These are phyloP conservation scores for Fukomys damarensis DNA, from an alignment of 2,113 vertebrate species.

Conservation along the genomic window DNA sequence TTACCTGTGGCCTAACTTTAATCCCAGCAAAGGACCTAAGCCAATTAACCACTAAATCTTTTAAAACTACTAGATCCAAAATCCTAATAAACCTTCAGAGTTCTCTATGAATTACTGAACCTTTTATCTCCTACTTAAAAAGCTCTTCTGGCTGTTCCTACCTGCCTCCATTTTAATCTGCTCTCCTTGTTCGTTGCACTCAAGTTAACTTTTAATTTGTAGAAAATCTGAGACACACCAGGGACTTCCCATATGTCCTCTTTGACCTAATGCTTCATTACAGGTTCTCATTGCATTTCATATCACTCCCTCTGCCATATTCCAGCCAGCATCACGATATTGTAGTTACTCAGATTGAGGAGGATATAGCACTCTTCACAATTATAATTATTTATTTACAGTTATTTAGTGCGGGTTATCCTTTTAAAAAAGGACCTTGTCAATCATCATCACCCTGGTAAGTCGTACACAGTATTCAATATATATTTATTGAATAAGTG, in stretches of 20 bases:
- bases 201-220: constrained; percentile 9
- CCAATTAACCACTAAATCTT: constrained; percentile 18
- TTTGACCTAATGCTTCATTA: constrained; percentile 12
- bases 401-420: not conserved
- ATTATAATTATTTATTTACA: not conserved
- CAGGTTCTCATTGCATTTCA: not conserved
- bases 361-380: not conserved
- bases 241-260: not conserved
- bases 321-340: not conserved
- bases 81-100: constrained; percentile 19
- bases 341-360: not conserved
- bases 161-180: not conserved
- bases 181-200: not conserved
- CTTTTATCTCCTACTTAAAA: not conserved
- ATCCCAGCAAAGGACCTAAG: constrained; percentile 9
- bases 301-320: not conserved
- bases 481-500: not conserved
- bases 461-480: not conserved
- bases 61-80: constrained; percentile 48
- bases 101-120: not conserved
- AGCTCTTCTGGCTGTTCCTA: not conserved
- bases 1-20: constrained; percentile 23
- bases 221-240: not conserved
- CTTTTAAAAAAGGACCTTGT: not conserved
- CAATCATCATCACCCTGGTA: not conserved